Conservation (phyloP, 92 coral and sea anemone species). For the Umimayanthus chanpuru region DNA sequence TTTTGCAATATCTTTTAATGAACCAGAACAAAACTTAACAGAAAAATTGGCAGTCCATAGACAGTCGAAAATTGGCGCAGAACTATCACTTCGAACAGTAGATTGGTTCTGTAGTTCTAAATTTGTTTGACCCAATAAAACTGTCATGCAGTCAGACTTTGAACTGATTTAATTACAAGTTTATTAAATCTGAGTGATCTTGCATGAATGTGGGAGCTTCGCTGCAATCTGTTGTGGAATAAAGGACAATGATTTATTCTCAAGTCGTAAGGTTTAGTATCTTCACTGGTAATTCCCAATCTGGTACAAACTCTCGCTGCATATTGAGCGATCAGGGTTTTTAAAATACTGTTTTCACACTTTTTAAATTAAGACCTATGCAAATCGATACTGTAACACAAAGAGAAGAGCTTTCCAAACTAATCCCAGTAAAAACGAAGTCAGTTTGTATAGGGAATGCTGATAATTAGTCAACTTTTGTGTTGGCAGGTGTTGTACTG, state of each 20-base stretch:
- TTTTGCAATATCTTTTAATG: slow-evolving; percentile 30
- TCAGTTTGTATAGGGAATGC: slow-evolving; percentile 9
- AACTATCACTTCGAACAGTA: not conserved
- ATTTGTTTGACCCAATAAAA: not conserved
- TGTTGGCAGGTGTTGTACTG: not conserved
- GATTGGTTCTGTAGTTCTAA: not conserved
- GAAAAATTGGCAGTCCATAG: not conserved
- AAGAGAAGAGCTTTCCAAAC: not conserved
- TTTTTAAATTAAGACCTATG: slow-evolving; percentile 4
- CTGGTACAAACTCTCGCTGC: not conserved
- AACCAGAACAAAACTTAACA: not conserved
- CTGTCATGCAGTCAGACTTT: not conserved
- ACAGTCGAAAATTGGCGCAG: not conserved
- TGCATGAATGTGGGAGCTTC: not conserved
- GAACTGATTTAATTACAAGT: slow-evolving; percentile 3
- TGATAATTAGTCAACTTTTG: not conserved
- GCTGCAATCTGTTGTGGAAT: not conserved
- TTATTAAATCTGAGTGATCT: not conserved
- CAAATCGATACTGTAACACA: slow-evolving; percentile 3
- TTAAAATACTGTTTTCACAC: not conserved
- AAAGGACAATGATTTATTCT: not conserved
- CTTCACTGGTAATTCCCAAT: not conserved
- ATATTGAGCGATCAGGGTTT: not conserved
- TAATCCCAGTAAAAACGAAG: slow-evolving; percentile 22
- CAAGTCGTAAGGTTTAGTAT: not conserved